Conservation (phyloP, 2,113 vertebrate species). For the Atrichornis clamosus region DNA sequence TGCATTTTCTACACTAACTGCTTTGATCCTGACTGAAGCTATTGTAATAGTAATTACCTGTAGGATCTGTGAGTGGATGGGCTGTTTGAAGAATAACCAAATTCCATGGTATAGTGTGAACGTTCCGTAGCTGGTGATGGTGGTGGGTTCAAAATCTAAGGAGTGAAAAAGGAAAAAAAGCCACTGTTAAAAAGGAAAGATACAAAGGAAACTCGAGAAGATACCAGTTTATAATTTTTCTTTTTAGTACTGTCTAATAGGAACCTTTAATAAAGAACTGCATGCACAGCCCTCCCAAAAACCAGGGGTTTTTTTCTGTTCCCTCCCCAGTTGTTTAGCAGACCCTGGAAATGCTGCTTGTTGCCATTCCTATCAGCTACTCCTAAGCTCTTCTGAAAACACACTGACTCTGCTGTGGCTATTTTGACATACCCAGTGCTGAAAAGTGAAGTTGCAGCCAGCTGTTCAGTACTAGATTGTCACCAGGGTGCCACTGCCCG, state of each 20-base stretch:
- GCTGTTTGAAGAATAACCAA: slow-evolving; percentile 96
- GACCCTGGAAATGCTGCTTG: not conserved
- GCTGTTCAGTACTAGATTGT: not conserved
- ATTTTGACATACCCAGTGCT: not conserved
- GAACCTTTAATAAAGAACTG: not conserved
- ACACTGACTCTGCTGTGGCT: not conserved
- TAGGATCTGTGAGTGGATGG: slow-evolving; percentile 97
- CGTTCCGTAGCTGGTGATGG: slow-evolving; percentile 95
- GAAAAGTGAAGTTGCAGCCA: not conserved
- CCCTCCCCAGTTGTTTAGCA: not conserved
- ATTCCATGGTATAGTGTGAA: slow-evolving; percentile 97
- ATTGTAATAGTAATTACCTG: slow-evolving; percentile 77
- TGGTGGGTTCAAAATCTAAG: slow-evolving; percentile 94
- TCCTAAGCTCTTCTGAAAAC: not conserved
- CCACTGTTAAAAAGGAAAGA: not conserved
- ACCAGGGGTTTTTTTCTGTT: not conserved
- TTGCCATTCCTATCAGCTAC: not conserved
- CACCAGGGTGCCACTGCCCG: not conserved
- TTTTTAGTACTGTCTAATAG: not conserved
- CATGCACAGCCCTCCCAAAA: not conserved
- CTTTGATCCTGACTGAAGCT: not conserved
- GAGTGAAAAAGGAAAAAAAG: not conserved
- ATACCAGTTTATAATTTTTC: not conserved
- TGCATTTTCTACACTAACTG: not conserved
- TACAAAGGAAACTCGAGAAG: not conserved